Base-by-base conservation (phyloP, 2,888 invertebrate genomes). In the Imbricaverruca yamaguchii region DNA sequence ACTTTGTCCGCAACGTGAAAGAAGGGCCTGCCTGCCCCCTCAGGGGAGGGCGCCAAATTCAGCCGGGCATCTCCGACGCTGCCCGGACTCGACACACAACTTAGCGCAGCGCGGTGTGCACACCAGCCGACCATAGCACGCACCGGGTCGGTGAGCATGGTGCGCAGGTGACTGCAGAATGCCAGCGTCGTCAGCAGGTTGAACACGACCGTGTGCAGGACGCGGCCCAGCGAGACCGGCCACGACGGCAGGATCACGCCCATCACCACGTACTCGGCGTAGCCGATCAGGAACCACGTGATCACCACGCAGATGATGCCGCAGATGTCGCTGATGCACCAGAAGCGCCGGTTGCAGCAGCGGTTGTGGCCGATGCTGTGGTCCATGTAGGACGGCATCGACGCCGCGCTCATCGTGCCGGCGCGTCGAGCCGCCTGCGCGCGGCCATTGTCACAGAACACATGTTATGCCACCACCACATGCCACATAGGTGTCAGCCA, bases 241-340 rank as follows among this genome's bases (percentile, higher is more conserved):
- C 90, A 90, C 0, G 96, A 96, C 84, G 95, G 87, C 69, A 97
- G 90, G 88, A 97, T 96, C 82, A 97, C 94, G 86, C 92, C 91
- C 91, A 94, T 93, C 81, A 97, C 96, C 25, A 97, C 96, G 88
- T 96, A 96, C 89, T 97, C 96, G 6, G 97, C 96, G 87, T 97
- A 97, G 56, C 95, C 89, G 84, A 97, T 94, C 67, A 97, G 90
- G 77, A 95, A 87, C 96, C 96, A 97, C 86, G 95, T 96, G 86
- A 96, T 87, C 83, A 94, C 90, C 12, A 95, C 96, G 88, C 97
- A 97, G 84, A 96, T 94, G 84, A 97, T 93, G 21, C 97, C 97
- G 87, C 97, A 97, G 85, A 96, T 95, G 87, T 96, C 96, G 91
- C 94, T 92, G 81, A 96, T 94, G 87, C 95, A 95, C 96, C 95